Percentiles rank a stretch among this genome's conserved stretches.
Evolutionary conservation across 2,888 invertebrate species (phyloP).

Genomic region (Scaeva pyrastri): DNA sequence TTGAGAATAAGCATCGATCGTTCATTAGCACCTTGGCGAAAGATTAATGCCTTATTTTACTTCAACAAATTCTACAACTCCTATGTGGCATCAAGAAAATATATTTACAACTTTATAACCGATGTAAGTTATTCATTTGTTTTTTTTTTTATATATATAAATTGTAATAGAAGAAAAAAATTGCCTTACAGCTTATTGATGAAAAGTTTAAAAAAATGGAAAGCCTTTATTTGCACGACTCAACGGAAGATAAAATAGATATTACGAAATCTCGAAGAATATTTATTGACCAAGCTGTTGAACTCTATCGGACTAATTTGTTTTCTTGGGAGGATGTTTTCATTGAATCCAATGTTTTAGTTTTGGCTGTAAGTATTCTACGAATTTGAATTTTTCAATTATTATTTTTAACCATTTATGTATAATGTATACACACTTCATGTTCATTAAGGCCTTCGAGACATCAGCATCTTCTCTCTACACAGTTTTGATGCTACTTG

Average conservation of each 20-base stretch:
- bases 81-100: conserved; percentile 63
- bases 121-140: conserved; percentile 46
- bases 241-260: conserved; percentile 41
- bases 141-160: background rate
- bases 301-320: conserved; percentile 74
- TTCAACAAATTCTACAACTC: conserved; percentile 57
- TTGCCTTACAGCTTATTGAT: conserved; percentile 43
- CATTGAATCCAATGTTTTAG: conserved; percentile 77
- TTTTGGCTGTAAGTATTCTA: conserved; percentile 78
- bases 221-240: background rate
- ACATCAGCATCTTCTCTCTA: conserved; percentile 77
- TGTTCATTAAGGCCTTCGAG: conserved; percentile 77
- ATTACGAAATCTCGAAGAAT: conserved; percentile 66
- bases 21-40: conserved; percentile 54
- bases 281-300: conserved; percentile 77
- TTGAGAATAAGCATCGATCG: conserved; percentile 63
- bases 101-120: conserved; percentile 47
- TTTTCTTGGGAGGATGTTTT: conserved; percentile 76
- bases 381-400: no score
- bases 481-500: conserved; percentile 76
- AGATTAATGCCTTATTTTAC: conserved; percentile 55
- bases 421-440: background rate
- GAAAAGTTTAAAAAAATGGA: conserved; percentile 57
- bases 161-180: no score
- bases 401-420: background rate